Evolutionary conservation across 2,113 vertebrate genomes (phyloP).

Genomic region (Hemichromis elongatus): DNA sequence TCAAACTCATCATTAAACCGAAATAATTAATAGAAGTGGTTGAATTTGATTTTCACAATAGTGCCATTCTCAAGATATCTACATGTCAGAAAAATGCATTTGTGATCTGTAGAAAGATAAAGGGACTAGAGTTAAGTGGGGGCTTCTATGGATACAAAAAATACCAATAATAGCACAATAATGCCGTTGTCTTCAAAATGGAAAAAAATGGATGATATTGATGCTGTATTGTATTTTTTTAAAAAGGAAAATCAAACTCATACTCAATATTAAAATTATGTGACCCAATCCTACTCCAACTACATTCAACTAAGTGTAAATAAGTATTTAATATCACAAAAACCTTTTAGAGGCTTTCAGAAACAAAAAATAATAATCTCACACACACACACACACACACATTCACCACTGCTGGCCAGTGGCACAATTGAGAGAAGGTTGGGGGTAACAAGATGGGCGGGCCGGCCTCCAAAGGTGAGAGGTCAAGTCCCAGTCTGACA

Average conservation of each 20-base stretch:
- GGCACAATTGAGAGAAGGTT: slow-evolving; percentile 54
- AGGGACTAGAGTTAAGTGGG: background rate
- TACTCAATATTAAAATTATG: background rate
- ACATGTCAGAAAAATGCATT: background rate
- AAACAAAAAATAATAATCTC: background rate
- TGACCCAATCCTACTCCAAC: background rate
- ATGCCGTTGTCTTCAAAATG: background rate
- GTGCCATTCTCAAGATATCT: background rate
- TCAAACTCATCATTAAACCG: slow-evolving; percentile 84
- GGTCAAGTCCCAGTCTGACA: slow-evolving; percentile 68
- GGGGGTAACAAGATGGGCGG: slow-evolving; percentile 64
- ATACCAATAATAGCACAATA: background rate
- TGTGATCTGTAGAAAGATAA: background rate
- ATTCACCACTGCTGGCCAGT: slow-evolving; percentile 27
- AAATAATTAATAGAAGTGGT: slow-evolving; percentile 51
- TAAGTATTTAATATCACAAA: background rate
- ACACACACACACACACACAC: background rate
- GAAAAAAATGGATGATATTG: background rate
- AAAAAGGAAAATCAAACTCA: background rate
- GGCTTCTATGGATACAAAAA: background rate
- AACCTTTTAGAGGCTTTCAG: background rate
- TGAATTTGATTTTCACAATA: background rate
- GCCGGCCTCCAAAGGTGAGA: slow-evolving; percentile 45
- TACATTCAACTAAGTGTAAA: background rate
- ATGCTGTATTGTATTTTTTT: rapidly evolving